These are phyloP conservation scores for Lasiurus borealis DNA, from an alignment of 2,113 vertebrate species.

Conservation along the genomic window DNA sequence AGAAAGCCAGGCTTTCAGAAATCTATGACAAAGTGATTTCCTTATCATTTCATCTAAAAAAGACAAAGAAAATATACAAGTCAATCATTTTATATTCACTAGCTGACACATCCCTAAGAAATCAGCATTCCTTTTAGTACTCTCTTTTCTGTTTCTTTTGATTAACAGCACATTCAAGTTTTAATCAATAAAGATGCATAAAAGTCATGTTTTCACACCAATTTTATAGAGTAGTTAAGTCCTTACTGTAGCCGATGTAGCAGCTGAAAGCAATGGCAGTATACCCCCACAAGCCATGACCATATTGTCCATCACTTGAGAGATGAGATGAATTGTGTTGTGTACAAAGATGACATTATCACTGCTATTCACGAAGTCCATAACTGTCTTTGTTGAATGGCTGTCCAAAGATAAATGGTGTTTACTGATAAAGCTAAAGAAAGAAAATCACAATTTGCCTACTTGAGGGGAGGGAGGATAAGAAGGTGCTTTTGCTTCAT, in stretches of 20 bases:
- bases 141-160: conserved; percentile 6
- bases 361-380: conserved; percentile 99
- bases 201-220: conserved; percentile 53
- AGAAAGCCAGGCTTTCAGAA: conserved; percentile 28
- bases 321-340: conserved; percentile 98
- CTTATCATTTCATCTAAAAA: conserved; percentile 44
- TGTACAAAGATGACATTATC: conserved; percentile 99
- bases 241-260: conserved; percentile 97
- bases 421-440: conserved; percentile 76
- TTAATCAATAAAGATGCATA: conserved; percentile 30
- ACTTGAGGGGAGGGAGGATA: conserved; percentile 44
- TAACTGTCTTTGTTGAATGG: conserved; percentile 97
- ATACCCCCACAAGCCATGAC: conserved; percentile 99
- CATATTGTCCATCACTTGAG: conserved; percentile 99
- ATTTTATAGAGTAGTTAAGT: conserved; percentile 60
- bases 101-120: conserved; percentile 35
- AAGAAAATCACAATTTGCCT: conserved; percentile 70
- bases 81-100: conserved; percentile 1
- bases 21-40: conserved; percentile 56
- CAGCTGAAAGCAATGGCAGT: conserved; percentile 96
- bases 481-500: conserved; percentile 52
- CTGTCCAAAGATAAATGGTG: conserved; percentile 86
- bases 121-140: neutral
- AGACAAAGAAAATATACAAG: conserved; percentile 40
- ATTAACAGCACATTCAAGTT: conserved; percentile 23